A percentile compares a stretch with the other conserved stretches of the same genome.
Conservation (phyloP, 2,113 vertebrate species). For the Corythoichthys haematopterus region DNA sequence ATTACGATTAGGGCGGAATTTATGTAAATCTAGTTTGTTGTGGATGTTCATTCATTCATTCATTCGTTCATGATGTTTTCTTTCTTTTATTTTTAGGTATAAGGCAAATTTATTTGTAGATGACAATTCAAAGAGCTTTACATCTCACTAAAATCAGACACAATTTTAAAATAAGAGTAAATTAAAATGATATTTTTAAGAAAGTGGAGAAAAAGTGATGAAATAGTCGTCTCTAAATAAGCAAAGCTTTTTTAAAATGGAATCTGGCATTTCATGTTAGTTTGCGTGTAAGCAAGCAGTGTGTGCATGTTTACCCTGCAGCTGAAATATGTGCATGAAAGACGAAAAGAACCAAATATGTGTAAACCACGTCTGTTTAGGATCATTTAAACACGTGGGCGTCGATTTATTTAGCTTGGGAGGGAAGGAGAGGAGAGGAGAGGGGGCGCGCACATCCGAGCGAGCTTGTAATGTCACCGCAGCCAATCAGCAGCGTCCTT, state of each 20-base stretch:
- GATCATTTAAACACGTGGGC: constrained; percentile 48
- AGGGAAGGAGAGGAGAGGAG: constrained; percentile 29
- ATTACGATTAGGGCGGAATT: not conserved
- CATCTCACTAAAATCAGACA: no score
- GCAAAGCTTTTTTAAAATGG: not conserved
- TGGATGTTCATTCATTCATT: no score
- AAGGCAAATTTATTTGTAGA: no score
- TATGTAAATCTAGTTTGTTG: not conserved
- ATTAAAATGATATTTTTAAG: no score
- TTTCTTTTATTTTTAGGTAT: no score
- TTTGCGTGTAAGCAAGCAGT: not conserved
- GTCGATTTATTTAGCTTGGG: constrained; percentile 48
- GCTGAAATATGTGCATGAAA: constrained; percentile 7
- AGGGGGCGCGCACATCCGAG: constrained; percentile 21
- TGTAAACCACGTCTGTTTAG: constrained; percentile 65
- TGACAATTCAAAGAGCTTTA: no score
- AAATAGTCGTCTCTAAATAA: not conserved
- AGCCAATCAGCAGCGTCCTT: constrained; percentile 62
- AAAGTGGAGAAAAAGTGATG: no score
- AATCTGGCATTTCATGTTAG: not conserved
- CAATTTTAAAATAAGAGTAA: no score
- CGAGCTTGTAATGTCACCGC: constrained; percentile 52
- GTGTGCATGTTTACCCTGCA: not conserved
- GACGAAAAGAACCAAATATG: constrained; percentile 19
- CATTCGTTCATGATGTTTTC: no score